Evolutionary conservation across 2,797 vertebrate species (phyloP), one percentile per base, ranked within the genome.

Genomic region (Sciaenops ocellatus): DNA sequence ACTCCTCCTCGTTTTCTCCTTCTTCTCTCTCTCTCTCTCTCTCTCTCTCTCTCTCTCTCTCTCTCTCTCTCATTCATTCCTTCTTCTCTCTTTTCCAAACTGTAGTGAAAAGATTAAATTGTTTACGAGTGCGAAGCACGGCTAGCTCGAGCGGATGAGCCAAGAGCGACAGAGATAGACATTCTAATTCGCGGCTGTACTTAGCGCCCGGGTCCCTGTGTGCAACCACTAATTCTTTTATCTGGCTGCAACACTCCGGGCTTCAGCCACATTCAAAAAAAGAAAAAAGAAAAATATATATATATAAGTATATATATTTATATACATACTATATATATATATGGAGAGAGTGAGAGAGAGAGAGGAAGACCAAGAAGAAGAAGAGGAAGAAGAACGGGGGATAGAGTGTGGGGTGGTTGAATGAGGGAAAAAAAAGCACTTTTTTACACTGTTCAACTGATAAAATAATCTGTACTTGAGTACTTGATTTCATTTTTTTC

Each of bases 71-170:
- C 75, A 72, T 76, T 65, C 79, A 62, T 80, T 78, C 74, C 71
- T 85, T 80, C 82, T 83, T 68, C 80, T 88, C 74, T 82, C 78
- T 78, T 88, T 81, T 95, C 95, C 96, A 87, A 96, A 97, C 97
- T 97, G 96, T 97, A 96, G 96, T 96, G 95, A 97, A 98, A 98
- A 98, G 97, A 98, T 98, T 97, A 97, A 98, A 98, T 98, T 98
- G 97, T 98, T 98, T 98, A 98, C 96, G 96, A 98, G 97, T 96
- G 87, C 87, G 88, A 94, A 97, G 96, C 96, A 92, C 60, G 94
- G 96, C 96, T 96, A 96, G 95, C 95, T 95, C 90, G 87, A 91
- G 90, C 93, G 91, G 97, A 98, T 98, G 96, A 98, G 97, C 96
- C 95, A 93, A 92, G 93, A 97, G 97, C 96, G 96, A 97, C 97